These are phyloP conservation scores for Clostera curtula DNA, from an alignment of 2,888 invertebrate genomes.

Conservation along the genomic window DNA sequence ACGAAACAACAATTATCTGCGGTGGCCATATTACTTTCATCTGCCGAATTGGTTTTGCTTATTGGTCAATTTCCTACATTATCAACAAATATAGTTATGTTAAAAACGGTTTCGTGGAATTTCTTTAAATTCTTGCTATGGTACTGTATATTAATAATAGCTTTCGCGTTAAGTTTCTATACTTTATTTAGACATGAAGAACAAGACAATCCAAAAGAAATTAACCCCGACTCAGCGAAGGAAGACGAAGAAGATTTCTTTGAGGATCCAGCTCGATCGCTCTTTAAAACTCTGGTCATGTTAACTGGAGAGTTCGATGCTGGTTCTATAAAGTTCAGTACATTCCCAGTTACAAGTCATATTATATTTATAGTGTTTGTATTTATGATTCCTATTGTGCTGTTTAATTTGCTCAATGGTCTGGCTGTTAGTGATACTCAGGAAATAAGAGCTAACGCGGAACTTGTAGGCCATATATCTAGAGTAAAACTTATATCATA, in stretches of 20 bases:
- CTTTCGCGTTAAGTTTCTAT: constrained; percentile 88
- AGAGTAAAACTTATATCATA: constrained; percentile 82
- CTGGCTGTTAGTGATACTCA: constrained; percentile 90
- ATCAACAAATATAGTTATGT: constrained; percentile 89
- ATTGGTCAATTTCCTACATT: constrained; percentile 87
- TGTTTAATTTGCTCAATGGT: constrained; percentile 89
- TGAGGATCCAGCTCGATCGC: constrained; percentile 79
- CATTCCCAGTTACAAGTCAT: constrained; percentile 81
- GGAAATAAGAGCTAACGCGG: constrained; percentile 85
- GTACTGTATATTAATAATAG: constrained; percentile 87
- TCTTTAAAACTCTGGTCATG: constrained; percentile 91
- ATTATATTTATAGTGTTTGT: constrained; percentile 86
- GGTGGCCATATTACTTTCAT: constrained; percentile 82
- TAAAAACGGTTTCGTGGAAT: constrained; percentile 85
- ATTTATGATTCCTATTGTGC: constrained; percentile 87
- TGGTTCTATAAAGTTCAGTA: constrained; percentile 82
- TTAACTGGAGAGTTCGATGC: constrained; percentile 91
- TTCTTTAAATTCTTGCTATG: constrained; percentile 86
- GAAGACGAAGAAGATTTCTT: constrained; percentile 79
- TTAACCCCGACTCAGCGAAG: constrained; percentile 46
- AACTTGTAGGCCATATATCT: constrained; percentile 84
- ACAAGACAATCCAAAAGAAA: constrained; percentile 42
- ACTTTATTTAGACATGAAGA: constrained; percentile 78
- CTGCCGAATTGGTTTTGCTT: constrained; percentile 84
- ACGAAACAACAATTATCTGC: constrained; percentile 81